Percentiles rank a stretch among this genome's conserved stretches.
phyloP scores from a whole-genome alignment of 2,888 invertebrate species.

The Subacronicta megacephala region DNA sequence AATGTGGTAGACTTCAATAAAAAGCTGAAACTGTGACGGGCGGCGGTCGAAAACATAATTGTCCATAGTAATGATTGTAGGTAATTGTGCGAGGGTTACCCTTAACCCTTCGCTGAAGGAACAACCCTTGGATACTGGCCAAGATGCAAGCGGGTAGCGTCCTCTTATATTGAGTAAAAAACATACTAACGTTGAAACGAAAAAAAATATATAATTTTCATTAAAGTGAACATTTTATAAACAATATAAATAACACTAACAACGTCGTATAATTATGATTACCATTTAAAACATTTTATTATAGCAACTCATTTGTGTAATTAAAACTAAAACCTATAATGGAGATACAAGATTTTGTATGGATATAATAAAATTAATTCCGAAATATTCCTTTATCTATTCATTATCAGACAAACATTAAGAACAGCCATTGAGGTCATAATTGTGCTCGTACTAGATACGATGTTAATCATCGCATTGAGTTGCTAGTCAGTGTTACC shows the following conservation, averaged over 20 bases:
- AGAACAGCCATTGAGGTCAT: not conserved
- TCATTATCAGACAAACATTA: not conserved
- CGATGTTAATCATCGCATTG: too few relatives aligned
- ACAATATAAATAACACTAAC: too few relatives aligned
- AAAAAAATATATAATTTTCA: not conserved
- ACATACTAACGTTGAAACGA: not conserved
- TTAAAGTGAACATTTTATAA: not conserved
- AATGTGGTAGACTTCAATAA: conserved; percentile 83
- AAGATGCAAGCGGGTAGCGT: conserved; percentile 55
- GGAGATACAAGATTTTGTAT: not conserved
- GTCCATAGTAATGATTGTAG: conserved; percentile 87
- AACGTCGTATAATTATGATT: not conserved
- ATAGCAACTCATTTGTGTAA: not conserved
- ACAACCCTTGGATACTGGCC: conserved; percentile 59
- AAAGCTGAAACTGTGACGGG: conserved; percentile 84
- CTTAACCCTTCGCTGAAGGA: conserved; percentile 83
- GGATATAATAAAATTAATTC: not conserved
- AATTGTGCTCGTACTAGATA: too few relatives aligned
- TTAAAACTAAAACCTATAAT: conserved; percentile 1
- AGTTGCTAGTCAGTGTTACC: too few relatives aligned
- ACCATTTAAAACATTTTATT: conserved; percentile 1
- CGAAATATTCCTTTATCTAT: not conserved
- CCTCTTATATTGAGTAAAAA: not conserved
- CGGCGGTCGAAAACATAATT: conserved; percentile 83
- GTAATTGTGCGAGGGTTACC: conserved; percentile 84